These are phyloP conservation scores for Cerastis leucographa DNA, from an alignment of 2,888 invertebrate species.

Conservation along the genomic window DNA sequence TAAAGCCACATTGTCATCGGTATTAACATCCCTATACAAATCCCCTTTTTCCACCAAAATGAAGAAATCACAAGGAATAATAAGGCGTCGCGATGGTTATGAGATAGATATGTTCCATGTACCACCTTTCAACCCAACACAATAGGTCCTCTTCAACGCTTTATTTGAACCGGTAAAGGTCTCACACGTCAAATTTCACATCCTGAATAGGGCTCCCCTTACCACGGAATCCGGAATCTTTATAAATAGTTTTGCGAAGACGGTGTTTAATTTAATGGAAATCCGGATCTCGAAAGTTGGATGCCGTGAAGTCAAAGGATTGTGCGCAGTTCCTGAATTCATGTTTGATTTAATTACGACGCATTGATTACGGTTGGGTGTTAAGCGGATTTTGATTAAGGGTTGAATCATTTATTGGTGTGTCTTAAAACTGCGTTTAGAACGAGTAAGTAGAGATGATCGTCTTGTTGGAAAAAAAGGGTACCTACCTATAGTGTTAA, in stretches of 20 bases:
- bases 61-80: slow-evolving; percentile 84
- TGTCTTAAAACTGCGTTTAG: slow-evolving; percentile 3
- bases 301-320: slow-evolving; percentile 85
- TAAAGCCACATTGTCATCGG: background rate
- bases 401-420: slow-evolving; percentile 18
- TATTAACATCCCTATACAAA: slow-evolving; percentile 69
- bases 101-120: slow-evolving; percentile 83
- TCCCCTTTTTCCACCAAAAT: slow-evolving; percentile 70
- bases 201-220: slow-evolving; percentile 84
- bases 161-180: slow-evolving; percentile 80
- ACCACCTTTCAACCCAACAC: slow-evolving; percentile 77
- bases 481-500: background rate
- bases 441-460: background rate
- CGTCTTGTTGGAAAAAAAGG: background rate
- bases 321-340: slow-evolving; percentile 76
- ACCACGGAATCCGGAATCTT: slow-evolving; percentile 88
- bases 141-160: slow-evolving; percentile 76
- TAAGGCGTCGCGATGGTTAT: slow-evolving; percentile 80
- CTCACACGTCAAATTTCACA: slow-evolving; percentile 90
- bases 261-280: slow-evolving; percentile 89
- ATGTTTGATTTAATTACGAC: slow-evolving; percentile 82
- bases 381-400: slow-evolving; percentile 46
- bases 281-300: slow-evolving; percentile 79
- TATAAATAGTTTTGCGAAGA: slow-evolving; percentile 89
- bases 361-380: slow-evolving; percentile 68